phyloP scores from a whole-genome alignment of 2,888 invertebrate genomes.

The Marronus borbonicus region DNA sequence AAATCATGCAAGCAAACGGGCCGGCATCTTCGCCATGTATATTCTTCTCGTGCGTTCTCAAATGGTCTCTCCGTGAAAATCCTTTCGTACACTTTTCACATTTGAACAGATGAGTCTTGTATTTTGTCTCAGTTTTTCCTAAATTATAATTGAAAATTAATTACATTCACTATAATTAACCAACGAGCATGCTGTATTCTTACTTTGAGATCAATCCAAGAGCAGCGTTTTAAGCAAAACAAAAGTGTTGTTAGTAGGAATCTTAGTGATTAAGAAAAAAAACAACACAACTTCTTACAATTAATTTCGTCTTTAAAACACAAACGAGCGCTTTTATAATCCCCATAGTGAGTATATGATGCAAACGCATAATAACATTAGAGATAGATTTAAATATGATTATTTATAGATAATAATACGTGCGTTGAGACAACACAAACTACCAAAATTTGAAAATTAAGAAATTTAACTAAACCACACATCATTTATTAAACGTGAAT shows the following conservation, averaged over 20 bases:
- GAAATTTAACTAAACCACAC: too few species aligned
- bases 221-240: constrained; percentile 51
- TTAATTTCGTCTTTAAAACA: constrained; percentile 17
- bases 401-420: too few species aligned
- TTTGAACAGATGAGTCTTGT: constrained; percentile 62
- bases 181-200: constrained; percentile 57
- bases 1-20: constrained; percentile 69
- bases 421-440: too few species aligned
- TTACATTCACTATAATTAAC: constrained; percentile 43
- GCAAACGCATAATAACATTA: too few species aligned
- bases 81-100: constrained; percentile 68
- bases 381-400: too few species aligned
- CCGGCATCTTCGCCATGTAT: constrained; percentile 71
- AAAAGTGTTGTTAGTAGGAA: constrained; percentile 39
- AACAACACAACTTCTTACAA: constrained; percentile 33
- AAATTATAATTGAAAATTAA: constrained; percentile 62
- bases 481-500: too few species aligned
- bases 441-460: too few species aligned
- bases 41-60: constrained; percentile 70
- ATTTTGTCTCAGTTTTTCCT: constrained; percentile 63
- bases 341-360: too few species aligned
- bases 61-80: constrained; percentile 69
- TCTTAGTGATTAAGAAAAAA: constrained; percentile 39
- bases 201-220: constrained; percentile 57
- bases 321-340: background rate